Conservation (phyloP, 1,140 invertebrate genomes). For the Eufriesea mexicana region DNA sequence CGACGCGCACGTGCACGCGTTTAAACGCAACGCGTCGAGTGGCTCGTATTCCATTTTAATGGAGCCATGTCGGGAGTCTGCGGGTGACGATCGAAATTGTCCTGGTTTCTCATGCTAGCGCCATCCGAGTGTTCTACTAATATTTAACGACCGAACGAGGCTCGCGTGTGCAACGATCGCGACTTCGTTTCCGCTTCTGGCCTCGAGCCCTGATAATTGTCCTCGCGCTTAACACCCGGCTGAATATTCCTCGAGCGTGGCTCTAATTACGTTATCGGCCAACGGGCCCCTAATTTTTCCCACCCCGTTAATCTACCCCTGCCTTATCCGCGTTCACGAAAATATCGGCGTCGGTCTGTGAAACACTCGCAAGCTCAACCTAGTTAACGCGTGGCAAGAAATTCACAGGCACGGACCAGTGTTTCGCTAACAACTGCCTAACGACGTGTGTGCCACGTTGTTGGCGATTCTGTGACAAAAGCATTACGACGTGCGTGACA, state of each 20-base stretch:
- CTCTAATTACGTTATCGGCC: neutral
- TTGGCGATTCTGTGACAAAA: no score
- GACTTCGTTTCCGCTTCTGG: conserved; percentile 42
- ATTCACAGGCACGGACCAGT: no score
- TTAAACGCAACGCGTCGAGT: conserved; percentile 22
- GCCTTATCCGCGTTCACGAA: neutral
- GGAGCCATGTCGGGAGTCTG: neutral
- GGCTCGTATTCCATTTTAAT: conserved; percentile 48
- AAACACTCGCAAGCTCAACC: no score
- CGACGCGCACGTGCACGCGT: neutral
- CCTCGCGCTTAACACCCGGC: conserved; percentile 3
- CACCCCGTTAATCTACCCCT: no score
- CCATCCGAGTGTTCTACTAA: conserved; percentile 49
- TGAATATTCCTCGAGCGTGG: neutral
- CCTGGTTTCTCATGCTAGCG: conserved; percentile 27
- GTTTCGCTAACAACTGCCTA: no score
- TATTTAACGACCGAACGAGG: conserved; percentile 52
- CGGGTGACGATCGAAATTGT: conserved; percentile 39
- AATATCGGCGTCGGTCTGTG: no score
- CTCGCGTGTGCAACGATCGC: conserved; percentile 9
- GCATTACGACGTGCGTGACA: no score
- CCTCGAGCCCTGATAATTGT: conserved; percentile 38
- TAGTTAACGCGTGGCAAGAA: no score
- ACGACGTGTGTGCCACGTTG: no score
- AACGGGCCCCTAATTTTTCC: neutral